A percentile compares a stretch with the other conserved stretches of the same genome.
Conservation (phyloP, 2,113 vertebrate species). For the Aspidoscelis tigris region DNA sequence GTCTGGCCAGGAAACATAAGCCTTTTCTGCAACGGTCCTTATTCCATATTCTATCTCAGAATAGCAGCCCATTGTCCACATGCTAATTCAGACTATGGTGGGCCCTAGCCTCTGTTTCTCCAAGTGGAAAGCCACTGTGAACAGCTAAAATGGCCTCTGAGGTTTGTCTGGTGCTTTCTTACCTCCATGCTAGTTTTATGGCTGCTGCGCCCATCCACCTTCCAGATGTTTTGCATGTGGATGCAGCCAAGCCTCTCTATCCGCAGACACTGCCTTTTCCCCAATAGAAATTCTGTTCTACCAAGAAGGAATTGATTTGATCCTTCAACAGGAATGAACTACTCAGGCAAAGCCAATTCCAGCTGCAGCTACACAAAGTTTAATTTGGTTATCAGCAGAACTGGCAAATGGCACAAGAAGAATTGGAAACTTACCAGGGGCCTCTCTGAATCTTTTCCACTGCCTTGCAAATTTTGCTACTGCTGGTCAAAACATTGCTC, state of each 20-base stretch:
- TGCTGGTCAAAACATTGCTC: slow-evolving; percentile 25
- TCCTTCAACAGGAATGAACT: neutral
- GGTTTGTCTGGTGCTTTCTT: neutral
- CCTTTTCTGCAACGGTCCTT: neutral
- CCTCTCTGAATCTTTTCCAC: too few species aligned
- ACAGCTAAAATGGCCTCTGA: too few species aligned
- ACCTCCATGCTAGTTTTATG: neutral
- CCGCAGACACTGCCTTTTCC: neutral
- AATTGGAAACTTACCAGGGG: too few species aligned
- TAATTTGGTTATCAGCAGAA: neutral
- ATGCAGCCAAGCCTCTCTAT: neutral
- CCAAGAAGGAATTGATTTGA: neutral
- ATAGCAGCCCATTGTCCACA: too few species aligned
- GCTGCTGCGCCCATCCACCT: too few species aligned
- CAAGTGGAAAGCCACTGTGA: too few species aligned
- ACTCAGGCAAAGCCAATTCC: neutral
- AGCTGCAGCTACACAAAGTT: neutral
- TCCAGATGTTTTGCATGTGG: too few species aligned
- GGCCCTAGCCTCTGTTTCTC: neutral
- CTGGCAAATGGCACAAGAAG: too few species aligned
- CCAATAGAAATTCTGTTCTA: neutral
- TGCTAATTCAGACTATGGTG: too few species aligned
- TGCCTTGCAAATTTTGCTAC: too few species aligned
- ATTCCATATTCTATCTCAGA: too few species aligned
- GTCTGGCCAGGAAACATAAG: too few species aligned